Base-by-base conservation (phyloP, 2,888 invertebrate species). In the Heliconius charithonia region DNA sequence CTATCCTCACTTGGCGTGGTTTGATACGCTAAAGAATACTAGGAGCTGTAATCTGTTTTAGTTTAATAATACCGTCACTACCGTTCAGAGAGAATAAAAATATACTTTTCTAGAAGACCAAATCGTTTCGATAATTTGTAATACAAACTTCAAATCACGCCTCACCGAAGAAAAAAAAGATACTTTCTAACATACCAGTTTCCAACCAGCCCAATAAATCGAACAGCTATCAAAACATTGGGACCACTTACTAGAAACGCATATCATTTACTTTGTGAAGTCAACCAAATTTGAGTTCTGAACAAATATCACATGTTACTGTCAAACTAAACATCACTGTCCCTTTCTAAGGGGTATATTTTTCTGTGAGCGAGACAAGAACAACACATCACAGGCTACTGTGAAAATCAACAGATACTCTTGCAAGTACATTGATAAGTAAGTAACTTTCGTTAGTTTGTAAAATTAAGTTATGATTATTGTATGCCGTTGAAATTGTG, bases 261-360 rank as follows among this genome's bases (percentile, higher is more conserved):
- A 76, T 75, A 79, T 79, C 80, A 78, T 80, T 41, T 74, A 73
- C 70, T 71, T 59, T 72, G 16, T 75, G 69, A 70, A 74, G 75
- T 77, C 75, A 81, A 81, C 77, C 70, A 59, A 29, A 81, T 80
- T 88, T 86, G 87, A 93, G 91, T 86, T 90, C 87, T 87, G 79
- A 80, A 83, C 89, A 93, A 93, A 93, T 85, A 89, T 89, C 81
- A 84, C 90, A 84, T 77, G 91, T 93, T 92, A 92, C 93, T 84
- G 93, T 91, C 91, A 92, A 91, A 91, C 90, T 90, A 89, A 84
- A 89, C 89, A 84, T 84, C 56, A 3, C 82, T 66, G 45, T 88
- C 90, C 80, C 85, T 83, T 72, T 90, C 86, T 56, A 25, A 83
- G 87, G 0, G 51, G 56, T 4, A 29, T 3, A 29, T 27, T 62